Conservation (phyloP, 1,140 invertebrate species). For the Trichoplusia ni region DNA sequence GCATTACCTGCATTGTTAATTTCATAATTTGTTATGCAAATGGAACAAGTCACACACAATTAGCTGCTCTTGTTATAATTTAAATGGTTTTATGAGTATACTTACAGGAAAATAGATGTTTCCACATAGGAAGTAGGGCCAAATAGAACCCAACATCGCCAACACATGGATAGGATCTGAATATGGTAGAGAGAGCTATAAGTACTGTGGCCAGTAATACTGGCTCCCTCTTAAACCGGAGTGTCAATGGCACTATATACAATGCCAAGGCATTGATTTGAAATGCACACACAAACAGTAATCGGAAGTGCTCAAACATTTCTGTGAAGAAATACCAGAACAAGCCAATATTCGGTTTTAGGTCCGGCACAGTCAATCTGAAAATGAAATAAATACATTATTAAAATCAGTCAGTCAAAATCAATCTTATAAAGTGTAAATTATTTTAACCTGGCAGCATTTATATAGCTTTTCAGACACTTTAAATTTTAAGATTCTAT, state of each 20-base stretch:
- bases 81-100: no score
- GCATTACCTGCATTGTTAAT: no score
- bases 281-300: constrained; percentile 97
- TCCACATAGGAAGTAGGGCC: constrained; percentile 94
- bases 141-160: constrained; percentile 97
- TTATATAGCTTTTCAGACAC: no score
- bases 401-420: no score
- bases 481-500: no score
- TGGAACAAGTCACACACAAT: no score
- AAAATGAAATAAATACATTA: constrained; percentile 52
- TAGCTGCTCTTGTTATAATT: no score
- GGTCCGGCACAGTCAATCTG: constrained; percentile 93
- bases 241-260: constrained; percentile 93
- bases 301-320: constrained; percentile 99
- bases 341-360: constrained; percentile 97
- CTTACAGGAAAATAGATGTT: constrained; percentile 94
- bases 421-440: no score
- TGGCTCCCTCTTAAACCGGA: constrained; percentile 93
- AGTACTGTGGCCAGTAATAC: constrained; percentile 92
- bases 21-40: no score
- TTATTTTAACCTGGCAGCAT: no score
- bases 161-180: constrained; percentile 98
- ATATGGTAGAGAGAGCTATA: constrained; percentile 93
- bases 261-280: constrained; percentile 96
- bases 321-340: constrained; percentile 99